Evolutionary conservation across 2,888 invertebrate genomes (phyloP), one percentile per base, ranked within the genome.

Genomic region (Lycocerus yunnanus): DNA sequence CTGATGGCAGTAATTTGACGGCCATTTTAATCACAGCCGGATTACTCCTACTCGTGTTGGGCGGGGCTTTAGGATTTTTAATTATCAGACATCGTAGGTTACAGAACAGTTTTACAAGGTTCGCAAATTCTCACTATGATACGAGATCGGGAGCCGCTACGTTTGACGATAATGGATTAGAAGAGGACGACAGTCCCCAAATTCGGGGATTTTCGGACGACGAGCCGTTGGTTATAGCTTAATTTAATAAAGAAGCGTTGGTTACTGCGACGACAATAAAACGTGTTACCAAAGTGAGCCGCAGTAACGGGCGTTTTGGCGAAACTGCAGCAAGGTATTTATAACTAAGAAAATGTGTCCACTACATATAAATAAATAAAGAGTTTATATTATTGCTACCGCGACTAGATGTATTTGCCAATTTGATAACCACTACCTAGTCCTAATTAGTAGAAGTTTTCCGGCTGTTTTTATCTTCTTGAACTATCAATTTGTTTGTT

Each of bases 191-290:
- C 80, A 93, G 94, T 82, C 97, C 97, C 58, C 94, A 96, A 80
- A 96, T 97, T 84, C 92, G 94, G 85, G 95, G 96, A 21, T 97
- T 97, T 87, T 95, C 96, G 0, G 97, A 97, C 86, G 97, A 97
- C 87, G 97, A 97, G 88, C 97, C 97, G 72, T 89, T 97, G 81
- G 96, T 97, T 81, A 94, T 97, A 86, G 96, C 96, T 82, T 97
- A 90, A 92, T 70, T 66, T 75, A 58, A 27, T 11, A 60, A 43
- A 14, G 21, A 11, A 61, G 11, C 60, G 18, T 60, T 10, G 2
- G 65, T 70, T 70, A 69, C 18, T 27, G 14, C 21, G 15, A 58
- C n/a, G 18, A 71, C 15, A 66, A 60, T 67, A 24, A 58, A 18
- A 18, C 58, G 16, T 18, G 18, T 71, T 59, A 15, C 16, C 66